A percentile compares a stretch with the other conserved stretches of the same genome.
phyloP scores from a whole-genome alignment of 2,113 vertebrate genomes.

The Bubalus kerabau region DNA sequence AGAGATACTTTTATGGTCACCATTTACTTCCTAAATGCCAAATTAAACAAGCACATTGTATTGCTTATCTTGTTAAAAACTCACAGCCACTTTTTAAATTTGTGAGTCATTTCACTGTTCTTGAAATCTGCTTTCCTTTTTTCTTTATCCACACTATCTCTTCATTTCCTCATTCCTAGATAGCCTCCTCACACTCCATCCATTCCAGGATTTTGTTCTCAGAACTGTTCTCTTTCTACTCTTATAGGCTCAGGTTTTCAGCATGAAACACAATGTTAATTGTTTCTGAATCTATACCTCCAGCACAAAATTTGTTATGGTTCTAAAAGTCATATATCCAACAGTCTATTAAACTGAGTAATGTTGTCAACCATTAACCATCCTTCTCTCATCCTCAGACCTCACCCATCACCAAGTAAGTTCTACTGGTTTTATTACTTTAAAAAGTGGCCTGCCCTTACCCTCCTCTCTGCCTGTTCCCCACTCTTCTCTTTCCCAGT shows the following conservation, averaged over 20 bases:
- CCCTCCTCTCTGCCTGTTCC: rapidly evolving
- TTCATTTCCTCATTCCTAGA: background rate
- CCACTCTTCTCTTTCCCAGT: background rate
- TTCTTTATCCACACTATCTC: background rate
- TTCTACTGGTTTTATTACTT: background rate
- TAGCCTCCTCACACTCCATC: background rate
- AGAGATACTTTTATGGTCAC: background rate
- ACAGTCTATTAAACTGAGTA: background rate
- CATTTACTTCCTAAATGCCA: background rate
- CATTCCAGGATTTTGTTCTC: background rate
- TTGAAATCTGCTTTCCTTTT: background rate
- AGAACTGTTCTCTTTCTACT: background rate
- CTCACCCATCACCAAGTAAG: background rate
- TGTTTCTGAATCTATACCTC: background rate
- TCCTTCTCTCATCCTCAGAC: background rate
- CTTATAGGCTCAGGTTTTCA: background rate
- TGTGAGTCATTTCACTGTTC: background rate
- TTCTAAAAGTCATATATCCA: background rate
- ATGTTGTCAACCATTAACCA: background rate
- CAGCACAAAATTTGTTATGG: background rate
- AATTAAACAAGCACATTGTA: background rate
- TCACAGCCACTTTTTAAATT: background rate
- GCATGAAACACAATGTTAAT: background rate
- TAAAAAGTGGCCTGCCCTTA: background rate
- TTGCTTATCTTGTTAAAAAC: background rate